Conservation (phyloP, 2,888 invertebrate genomes). For the Hipparchia sbordonii region DNA sequence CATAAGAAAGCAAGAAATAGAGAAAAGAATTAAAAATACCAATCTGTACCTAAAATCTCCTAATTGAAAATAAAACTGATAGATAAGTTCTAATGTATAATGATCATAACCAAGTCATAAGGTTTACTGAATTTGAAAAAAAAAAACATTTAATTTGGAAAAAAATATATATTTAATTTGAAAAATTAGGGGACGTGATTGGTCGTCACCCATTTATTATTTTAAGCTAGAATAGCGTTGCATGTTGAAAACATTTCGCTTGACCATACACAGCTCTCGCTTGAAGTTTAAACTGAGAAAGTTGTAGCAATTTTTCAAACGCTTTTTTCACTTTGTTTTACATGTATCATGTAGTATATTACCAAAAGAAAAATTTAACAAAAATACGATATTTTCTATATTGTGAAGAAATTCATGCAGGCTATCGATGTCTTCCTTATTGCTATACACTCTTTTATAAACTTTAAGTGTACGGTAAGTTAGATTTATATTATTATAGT, state of each 20-base stretch:
- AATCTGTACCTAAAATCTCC: neutral
- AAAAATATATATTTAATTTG: too few species aligned
- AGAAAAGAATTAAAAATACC: neutral
- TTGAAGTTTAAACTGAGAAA: neutral
- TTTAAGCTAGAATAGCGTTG: neutral
- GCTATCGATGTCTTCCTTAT: constrained; percentile 83
- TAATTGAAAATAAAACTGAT: neutral
- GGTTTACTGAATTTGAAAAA: too few species aligned
- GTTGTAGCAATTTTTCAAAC: neutral
- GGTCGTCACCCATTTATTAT: too few species aligned
- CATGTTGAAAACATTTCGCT: constrained; percentile 1
- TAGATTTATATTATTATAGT: constrained; percentile 51
- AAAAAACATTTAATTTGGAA: too few species aligned
- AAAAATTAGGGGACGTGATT: too few species aligned
- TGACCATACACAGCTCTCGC: neutral
- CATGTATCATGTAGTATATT: constrained; percentile 22
- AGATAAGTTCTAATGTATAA: too few species aligned
- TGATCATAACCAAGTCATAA: too few species aligned
- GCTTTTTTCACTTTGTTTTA: constrained; percentile 9
- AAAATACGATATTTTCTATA: constrained; percentile 48
- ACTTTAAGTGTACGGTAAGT: constrained; percentile 70
- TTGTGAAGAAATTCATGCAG: constrained; percentile 77
- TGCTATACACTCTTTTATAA: constrained; percentile 80
- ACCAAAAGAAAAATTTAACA: constrained; percentile 22
- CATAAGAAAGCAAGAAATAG: neutral